Evolutionary conservation across 92 coral and sea anemone species (phyloP).

Genomic region (Metridium senile): DNA sequence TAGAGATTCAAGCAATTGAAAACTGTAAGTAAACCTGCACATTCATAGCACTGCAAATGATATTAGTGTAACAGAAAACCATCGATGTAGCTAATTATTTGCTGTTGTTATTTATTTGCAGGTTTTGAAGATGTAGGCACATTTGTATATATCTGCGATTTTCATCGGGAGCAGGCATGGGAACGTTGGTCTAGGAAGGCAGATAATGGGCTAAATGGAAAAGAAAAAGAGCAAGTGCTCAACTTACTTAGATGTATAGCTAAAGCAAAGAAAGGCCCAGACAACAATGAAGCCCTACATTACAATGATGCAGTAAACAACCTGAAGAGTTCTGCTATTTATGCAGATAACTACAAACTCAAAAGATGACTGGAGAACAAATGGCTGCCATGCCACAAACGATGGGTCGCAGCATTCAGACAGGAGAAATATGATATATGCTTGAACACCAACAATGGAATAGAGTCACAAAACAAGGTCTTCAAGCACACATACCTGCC

Average conservation of each 20-base stretch:
- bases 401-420: too few species aligned
- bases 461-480: too few species aligned
- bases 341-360: slow-evolving; percentile 16
- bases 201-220: slow-evolving; percentile 21
- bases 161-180: too few species aligned
- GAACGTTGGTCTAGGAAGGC: slow-evolving; percentile 28
- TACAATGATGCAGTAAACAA: slow-evolving; percentile 20
- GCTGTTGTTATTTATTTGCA: slow-evolving; percentile 19
- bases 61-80: neutral
- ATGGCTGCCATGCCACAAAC: too few species aligned
- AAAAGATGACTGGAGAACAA: too few species aligned
- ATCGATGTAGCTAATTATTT: neutral
- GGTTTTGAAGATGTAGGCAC: slow-evolving; percentile 44
- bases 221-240: slow-evolving; percentile 9
- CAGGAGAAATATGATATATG: too few species aligned
- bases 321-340: slow-evolving; percentile 10
- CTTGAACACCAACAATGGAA: too few species aligned
- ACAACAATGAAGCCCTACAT: slow-evolving; percentile 8
- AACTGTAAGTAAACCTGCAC: neutral
- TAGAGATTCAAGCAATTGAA: slow-evolving; percentile 38
- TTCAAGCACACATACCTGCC: slow-evolving; percentile 40
- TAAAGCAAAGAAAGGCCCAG: slow-evolving; percentile 33
- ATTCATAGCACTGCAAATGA: slow-evolving; percentile 1
- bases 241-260: slow-evolving; percentile 38
- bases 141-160: slow-evolving; percentile 46